Evolutionary conservation across 2,888 invertebrate species (phyloP), one percentile per base, ranked within the genome.

Genomic region (Anthrax anthrax): DNA sequence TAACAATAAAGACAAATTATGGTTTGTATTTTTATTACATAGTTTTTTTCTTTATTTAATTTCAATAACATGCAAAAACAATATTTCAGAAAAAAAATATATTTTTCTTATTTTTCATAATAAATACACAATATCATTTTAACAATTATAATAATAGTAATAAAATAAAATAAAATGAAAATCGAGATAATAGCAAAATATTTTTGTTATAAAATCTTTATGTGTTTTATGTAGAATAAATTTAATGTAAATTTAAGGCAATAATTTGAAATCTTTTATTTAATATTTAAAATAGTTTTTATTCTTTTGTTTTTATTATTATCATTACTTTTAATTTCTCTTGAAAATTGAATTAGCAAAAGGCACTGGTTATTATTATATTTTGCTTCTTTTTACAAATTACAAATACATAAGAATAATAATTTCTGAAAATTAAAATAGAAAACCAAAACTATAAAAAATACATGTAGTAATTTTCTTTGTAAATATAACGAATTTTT

Each of bases 281-380:
- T n/a, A n/a, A n/a, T n/a, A n/a, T n/a, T n/a, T 37, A n/a, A 6
- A 16, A 17, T 37, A 17, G 23, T 44, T 38, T 44, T 19, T 38
- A 38, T 38, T 32, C 40, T 12, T 36, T 40, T 37, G 23, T 41
- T 34, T 17, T 42, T 34, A 36, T 39, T n/a, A 14, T 18, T 41
- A 41, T 17, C 17, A 36, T 36, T 36, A 13, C 6, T 36, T 14
- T n/a, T 14, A 36, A n/a, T 36, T 18, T 37, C 19, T 36, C n/a
- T n/a, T n/a, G n/a, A n/a, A n/a, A n/a, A 16, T 38, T 17, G 38
- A 44, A 39, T 32, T 34, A 39, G 18, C 32, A 44, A 44, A 42
- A 44, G 44, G 44, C 44, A 44, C 44, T 39, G 34, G 19, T 44
- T 39, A 44, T 44, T 39, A 44, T 39, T 39, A 16, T 8, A 19